Evolutionary conservation across 2,797 vertebrate species (phyloP).

Genomic region (Nannoperca australis): DNA sequence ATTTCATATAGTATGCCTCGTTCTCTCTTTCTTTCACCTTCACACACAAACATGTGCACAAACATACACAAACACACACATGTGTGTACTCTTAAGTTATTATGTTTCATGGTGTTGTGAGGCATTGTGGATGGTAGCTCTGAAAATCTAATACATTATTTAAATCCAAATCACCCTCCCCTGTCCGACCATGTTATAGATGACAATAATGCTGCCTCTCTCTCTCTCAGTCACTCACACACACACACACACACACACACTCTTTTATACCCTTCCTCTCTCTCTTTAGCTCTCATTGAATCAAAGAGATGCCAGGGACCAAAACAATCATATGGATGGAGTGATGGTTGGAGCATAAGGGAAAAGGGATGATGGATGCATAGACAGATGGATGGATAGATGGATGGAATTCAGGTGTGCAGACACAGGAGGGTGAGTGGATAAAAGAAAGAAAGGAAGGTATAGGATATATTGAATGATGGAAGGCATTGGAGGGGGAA

Average conservation of each 20-base stretch:
- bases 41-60: constrained; percentile 20
- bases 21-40: constrained; percentile 30
- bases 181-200: constrained; percentile 79
- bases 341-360: constrained; percentile 12
- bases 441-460: constrained; percentile 20
- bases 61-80: constrained; percentile 27
- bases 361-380: constrained; percentile 36
- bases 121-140: constrained; percentile 74
- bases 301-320: constrained; percentile 54
- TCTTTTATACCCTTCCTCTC: constrained; percentile 10
- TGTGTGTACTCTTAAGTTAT: constrained; percentile 67
- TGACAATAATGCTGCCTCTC: constrained; percentile 72
- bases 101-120: constrained; percentile 70
- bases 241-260: constrained; percentile 21
- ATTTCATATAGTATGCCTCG: constrained; percentile 37
- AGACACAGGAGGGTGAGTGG: constrained; percentile 18
- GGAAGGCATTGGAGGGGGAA: neutral
- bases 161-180: constrained; percentile 81
- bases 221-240: constrained; percentile 2
- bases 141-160: constrained; percentile 83
- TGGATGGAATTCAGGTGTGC: constrained; percentile 27
- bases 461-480: constrained; percentile 37
- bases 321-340: constrained; percentile 48
- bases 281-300: constrained; percentile 36
- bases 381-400: constrained; percentile 16